These are phyloP conservation scores for Sinosuthora webbiana DNA, from an alignment of 2,113 vertebrate genomes.

Conservation along the genomic window DNA sequence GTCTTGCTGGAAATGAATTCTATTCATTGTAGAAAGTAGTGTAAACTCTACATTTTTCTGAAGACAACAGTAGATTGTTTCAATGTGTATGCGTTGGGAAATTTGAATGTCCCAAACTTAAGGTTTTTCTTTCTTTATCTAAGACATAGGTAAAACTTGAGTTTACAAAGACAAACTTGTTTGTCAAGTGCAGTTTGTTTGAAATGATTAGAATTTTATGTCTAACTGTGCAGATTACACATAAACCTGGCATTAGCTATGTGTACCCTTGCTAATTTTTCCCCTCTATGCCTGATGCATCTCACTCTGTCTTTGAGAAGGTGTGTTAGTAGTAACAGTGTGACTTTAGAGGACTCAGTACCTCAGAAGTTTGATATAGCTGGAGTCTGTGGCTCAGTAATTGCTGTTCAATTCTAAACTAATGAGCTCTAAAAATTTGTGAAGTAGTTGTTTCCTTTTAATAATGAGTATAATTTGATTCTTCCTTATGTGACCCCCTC, in stretches of 20 bases:
- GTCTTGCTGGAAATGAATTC: not conserved
- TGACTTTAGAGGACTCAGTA: not conserved
- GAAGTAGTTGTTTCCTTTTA: not conserved
- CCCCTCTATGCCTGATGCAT: not conserved
- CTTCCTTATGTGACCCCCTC: not conserved
- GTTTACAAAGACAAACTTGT: not conserved
- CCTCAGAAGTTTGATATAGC: not conserved
- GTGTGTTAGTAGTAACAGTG: not conserved
- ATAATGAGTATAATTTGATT: not conserved
- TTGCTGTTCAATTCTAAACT: not conserved
- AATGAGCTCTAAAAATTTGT: not conserved
- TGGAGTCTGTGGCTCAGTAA: not conserved
- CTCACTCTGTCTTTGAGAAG: not conserved
- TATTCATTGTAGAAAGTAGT: not conserved
- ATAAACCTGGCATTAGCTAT: not conserved
- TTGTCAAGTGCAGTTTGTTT: not conserved
- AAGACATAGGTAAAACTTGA: not conserved
- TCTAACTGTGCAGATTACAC: not conserved
- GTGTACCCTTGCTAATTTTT: not conserved
- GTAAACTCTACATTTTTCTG: not conserved
- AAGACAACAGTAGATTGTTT: not conserved
- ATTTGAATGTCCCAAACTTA: not conserved
- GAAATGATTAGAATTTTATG: not conserved
- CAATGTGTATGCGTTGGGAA: not conserved
- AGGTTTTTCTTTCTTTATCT: not conserved